phyloP scores from a whole-genome alignment of 2,888 invertebrate genomes.

The Steromphala cineraria region DNA sequence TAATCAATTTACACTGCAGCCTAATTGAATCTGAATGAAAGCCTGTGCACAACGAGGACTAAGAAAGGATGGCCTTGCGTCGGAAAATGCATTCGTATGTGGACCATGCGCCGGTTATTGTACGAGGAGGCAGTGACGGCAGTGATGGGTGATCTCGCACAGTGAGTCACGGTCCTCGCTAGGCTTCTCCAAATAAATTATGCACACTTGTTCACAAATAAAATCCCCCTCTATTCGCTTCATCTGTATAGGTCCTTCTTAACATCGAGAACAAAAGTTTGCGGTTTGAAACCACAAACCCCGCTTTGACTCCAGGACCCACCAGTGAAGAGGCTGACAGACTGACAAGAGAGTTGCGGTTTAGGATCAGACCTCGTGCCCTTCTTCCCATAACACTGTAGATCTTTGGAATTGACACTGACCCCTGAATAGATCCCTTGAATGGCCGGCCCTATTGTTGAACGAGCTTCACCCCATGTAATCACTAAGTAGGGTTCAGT shows the following conservation, averaged over 20 bases:
- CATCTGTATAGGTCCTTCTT: conserved; percentile 7
- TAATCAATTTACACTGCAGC: conserved; percentile 14
- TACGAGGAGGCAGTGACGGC: background rate
- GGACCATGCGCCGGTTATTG: conserved; percentile 1
- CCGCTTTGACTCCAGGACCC: background rate
- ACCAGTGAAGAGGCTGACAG: background rate
- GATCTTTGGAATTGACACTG: no score
- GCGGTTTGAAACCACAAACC: background rate
- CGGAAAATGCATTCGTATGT: conserved; percentile 4
- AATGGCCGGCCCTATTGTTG: no score
- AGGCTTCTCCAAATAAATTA: conserved; percentile 4
- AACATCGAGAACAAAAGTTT: background rate
- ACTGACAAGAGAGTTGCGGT: background rate
- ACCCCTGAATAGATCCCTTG: no score
- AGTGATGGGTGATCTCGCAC: background rate
- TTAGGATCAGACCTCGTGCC: no score
- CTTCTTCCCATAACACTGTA: no score
- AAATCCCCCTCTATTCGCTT: background rate
- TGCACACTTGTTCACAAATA: conserved; percentile 14
- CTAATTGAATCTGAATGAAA: conserved; percentile 13
- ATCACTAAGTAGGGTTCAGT: no score
- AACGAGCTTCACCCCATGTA: no score
- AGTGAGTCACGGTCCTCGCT: background rate
- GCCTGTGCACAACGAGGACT: background rate
- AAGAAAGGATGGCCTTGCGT: conserved; percentile 3